Evolutionary conservation across 2,888 invertebrate species (phyloP).

Genomic region (Epistrophella euchroma): DNA sequence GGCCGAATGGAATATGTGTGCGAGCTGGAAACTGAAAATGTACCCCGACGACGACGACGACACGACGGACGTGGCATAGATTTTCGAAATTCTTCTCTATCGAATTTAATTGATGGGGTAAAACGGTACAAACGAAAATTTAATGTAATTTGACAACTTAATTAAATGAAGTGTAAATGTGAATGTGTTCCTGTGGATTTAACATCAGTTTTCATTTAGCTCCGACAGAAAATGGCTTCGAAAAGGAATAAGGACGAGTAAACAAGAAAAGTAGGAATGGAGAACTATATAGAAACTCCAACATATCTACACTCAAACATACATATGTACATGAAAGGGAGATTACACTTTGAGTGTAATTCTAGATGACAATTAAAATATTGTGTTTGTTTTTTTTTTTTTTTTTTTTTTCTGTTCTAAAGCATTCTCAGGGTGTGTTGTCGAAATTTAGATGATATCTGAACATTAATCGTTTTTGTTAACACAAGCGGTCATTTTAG

Average conservation of each 20-base stretch:
- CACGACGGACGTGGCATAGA: slow-evolving; percentile 66
- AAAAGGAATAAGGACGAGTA: slow-evolving; percentile 15
- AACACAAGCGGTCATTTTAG: slow-evolving; percentile 33
- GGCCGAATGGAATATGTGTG: slow-evolving; percentile 34
- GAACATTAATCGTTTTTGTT: slow-evolving; percentile 58
- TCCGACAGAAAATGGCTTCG: slow-evolving; percentile 48
- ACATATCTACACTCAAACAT: slow-evolving; percentile 7
- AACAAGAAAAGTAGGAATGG: slow-evolving; percentile 39
- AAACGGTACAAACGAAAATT: slow-evolving; percentile 73
- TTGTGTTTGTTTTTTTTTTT: slow-evolving; percentile 28
- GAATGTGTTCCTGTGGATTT: slow-evolving; percentile 74
- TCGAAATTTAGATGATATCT: slow-evolving; percentile 62
- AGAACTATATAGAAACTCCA: slow-evolving; percentile 40
- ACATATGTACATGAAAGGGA: neutral
- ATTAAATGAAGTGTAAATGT: slow-evolving; percentile 75
- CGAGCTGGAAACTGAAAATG: slow-evolving; percentile 43
- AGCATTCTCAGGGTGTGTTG: slow-evolving; percentile 15
- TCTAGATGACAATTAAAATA: slow-evolving; percentile 57
- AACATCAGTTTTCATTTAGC: slow-evolving; percentile 73
- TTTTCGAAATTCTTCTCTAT: slow-evolving; percentile 73
- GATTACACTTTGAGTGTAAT: slow-evolving; percentile 46
- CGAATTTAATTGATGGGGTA: slow-evolving; percentile 75
- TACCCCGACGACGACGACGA: slow-evolving; percentile 33
- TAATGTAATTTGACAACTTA: slow-evolving; percentile 75
- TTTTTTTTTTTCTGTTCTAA: neutral